Evolutionary conservation across 1,140 invertebrate genomes (phyloP).

Genomic region (Mesaphorura yosii): DNA sequence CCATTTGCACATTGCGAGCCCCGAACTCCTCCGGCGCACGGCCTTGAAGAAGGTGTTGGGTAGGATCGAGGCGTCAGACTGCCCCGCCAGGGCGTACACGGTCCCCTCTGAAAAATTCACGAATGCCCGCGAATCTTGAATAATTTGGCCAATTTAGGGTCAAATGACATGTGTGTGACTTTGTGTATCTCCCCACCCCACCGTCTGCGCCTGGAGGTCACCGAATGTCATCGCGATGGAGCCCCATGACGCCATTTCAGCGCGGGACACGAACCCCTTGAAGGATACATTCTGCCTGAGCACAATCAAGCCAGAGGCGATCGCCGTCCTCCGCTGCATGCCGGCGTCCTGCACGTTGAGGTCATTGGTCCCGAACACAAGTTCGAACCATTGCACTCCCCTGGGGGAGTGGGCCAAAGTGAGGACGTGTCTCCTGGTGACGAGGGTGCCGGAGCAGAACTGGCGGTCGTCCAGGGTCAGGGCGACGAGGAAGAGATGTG

Average conservation of each 20-base stretch:
- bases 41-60: too few species aligned
- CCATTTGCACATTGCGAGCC: too few species aligned
- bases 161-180: constrained; percentile 2
- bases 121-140: too few species aligned
- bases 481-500: not conserved
- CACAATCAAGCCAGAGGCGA: not conserved
- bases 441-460: constrained; percentile 1
- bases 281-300: not conserved
- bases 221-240: not conserved
- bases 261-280: not conserved
- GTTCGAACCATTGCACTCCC: not conserved
- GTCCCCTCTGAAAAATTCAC: too few species aligned
- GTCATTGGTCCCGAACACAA: constrained; percentile 3
- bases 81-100: not conserved
- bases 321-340: not conserved
- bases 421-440: not conserved
- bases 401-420: not conserved
- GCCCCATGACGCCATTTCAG: not conserved
- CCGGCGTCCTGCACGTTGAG: not conserved
- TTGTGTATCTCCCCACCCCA: constrained; percentile 1
- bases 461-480: not conserved
- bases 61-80: too few species aligned
- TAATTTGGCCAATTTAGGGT: too few species aligned
- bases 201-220: not conserved
- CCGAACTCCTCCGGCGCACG: too few species aligned